Conservation (phyloP, 2,888 invertebrate genomes). For the Drosophila cracens region DNA sequence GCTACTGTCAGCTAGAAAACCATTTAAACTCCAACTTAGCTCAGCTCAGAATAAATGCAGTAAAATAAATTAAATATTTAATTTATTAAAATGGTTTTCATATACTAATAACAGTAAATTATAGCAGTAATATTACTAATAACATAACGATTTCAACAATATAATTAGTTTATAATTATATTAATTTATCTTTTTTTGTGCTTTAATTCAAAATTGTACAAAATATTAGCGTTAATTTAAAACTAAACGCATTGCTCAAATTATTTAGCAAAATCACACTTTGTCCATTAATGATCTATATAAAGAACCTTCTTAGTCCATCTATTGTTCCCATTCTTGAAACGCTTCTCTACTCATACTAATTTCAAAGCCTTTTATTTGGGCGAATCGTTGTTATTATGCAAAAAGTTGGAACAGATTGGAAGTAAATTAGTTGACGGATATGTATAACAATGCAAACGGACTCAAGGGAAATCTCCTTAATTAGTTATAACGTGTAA, state of each 20-base stretch:
- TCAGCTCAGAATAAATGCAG: not conserved
- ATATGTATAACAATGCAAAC: constrained; percentile 5
- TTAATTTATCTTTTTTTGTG: not conserved
- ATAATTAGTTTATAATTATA: not conserved
- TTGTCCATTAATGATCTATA: not conserved
- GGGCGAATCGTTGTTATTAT: constrained; percentile 10
- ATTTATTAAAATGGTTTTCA: not conserved
- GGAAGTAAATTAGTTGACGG: constrained; percentile 49
- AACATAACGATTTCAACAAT: no score
- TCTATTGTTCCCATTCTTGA: not conserved
- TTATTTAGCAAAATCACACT: not conserved
- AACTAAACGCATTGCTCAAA: not conserved
- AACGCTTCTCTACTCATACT: not conserved
- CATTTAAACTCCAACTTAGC: not conserved
- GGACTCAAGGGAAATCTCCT: constrained; percentile 35
- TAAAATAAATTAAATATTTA: not conserved
- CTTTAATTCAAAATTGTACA: not conserved
- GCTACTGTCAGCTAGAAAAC: not conserved
- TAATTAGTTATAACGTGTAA: constrained; percentile 75
- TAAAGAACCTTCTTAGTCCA: not conserved
- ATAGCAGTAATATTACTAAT: not conserved
- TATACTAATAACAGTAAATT: not conserved
- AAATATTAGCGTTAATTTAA: not conserved
- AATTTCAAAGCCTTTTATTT: not conserved
- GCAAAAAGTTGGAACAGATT: constrained; percentile 28